phyloP scores from a whole-genome alignment of 1,140 invertebrate species.

The Metaphire vulgaris region DNA sequence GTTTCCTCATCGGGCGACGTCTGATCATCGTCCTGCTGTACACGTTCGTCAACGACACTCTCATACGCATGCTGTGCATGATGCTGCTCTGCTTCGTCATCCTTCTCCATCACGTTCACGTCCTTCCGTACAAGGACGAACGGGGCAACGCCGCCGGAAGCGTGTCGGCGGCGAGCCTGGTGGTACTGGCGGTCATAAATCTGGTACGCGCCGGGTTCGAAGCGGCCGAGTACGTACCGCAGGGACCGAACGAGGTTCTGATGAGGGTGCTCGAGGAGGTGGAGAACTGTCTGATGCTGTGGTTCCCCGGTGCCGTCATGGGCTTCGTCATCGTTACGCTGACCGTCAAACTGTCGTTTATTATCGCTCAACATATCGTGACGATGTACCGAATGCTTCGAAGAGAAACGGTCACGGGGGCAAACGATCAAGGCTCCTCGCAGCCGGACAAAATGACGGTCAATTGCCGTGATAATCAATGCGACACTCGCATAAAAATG shows the following conservation, averaged over 20 bases:
- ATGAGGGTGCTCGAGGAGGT: slow-evolving; percentile 25
- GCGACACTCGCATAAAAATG: too few relatives aligned
- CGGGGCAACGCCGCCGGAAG: slow-evolving; percentile 18
- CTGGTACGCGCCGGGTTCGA: slow-evolving; percentile 23
- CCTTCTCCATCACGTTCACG: slow-evolving; percentile 25
- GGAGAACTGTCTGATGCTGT: slow-evolving; percentile 25
- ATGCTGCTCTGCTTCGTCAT: slow-evolving; percentile 26
- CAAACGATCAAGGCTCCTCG: too few relatives aligned
- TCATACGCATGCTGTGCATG: slow-evolving; percentile 27
- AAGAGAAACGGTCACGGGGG: too few relatives aligned
- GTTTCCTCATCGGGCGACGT: slow-evolving; percentile 22
- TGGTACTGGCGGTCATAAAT: slow-evolving; percentile 22
- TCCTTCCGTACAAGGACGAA: slow-evolving; percentile 21
- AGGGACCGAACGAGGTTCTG: slow-evolving; percentile 20
- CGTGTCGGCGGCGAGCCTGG: slow-evolving; percentile 1
- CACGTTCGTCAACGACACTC: too few relatives aligned
- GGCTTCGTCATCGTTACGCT: slow-evolving; percentile 18
- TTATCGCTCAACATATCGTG: too few relatives aligned
- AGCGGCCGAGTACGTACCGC: slow-evolving; percentile 24
- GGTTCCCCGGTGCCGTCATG: too few relatives aligned
- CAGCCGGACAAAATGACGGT: too few relatives aligned
- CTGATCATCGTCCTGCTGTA: slow-evolving; percentile 18
- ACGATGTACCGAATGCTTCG: too few relatives aligned
- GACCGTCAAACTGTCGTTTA: slow-evolving; percentile 11
- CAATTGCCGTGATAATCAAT: too few relatives aligned